Percentiles rank a stretch among this genome's conserved stretches.
These are phyloP conservation scores for Cettia cetti DNA, from an alignment of 2,113 vertebrate genomes.

Conservation along the genomic window DNA sequence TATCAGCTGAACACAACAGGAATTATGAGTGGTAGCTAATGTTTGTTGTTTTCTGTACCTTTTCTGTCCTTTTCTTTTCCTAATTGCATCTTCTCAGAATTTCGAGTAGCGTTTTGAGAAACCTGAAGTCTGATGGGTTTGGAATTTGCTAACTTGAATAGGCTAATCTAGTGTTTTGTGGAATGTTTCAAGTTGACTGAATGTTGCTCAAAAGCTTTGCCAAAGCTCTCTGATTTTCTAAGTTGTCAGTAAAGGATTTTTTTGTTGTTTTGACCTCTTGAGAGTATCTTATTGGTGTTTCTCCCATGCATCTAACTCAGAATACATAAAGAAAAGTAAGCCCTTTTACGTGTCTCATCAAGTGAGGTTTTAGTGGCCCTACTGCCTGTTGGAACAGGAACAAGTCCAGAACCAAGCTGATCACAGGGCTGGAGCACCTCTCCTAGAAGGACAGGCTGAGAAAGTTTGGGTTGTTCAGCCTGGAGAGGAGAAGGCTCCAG, in stretches of 20 bases:
- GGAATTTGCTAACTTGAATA: not conserved
- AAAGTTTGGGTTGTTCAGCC: not conserved
- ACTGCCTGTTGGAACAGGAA: not conserved
- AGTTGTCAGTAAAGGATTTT: not conserved
- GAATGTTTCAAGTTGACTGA: not conserved
- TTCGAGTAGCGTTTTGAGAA: not conserved
- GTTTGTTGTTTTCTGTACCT: not conserved
- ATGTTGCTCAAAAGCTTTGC: not conserved
- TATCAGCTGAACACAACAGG: not conserved
- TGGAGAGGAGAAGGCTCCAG: not conserved
- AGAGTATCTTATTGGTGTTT: not conserved
- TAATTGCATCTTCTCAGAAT: not conserved
- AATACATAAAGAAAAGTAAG: not conserved
- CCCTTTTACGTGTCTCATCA: not conserved
- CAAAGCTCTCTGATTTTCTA: not conserved
- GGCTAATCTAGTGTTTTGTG: not conserved
- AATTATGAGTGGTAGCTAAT: not conserved
- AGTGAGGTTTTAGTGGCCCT: not conserved
- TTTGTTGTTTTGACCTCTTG: not conserved
- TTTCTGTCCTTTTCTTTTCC: not conserved
- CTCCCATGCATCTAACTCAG: not conserved
- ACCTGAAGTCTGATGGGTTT: not conserved
- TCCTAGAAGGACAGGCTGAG: not conserved
- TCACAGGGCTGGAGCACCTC: not conserved
- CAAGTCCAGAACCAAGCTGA: not conserved